These are phyloP conservation scores for Haplochromis burtoni DNA, from an alignment of 2,113 vertebrate species.

Conservation along the genomic window DNA sequence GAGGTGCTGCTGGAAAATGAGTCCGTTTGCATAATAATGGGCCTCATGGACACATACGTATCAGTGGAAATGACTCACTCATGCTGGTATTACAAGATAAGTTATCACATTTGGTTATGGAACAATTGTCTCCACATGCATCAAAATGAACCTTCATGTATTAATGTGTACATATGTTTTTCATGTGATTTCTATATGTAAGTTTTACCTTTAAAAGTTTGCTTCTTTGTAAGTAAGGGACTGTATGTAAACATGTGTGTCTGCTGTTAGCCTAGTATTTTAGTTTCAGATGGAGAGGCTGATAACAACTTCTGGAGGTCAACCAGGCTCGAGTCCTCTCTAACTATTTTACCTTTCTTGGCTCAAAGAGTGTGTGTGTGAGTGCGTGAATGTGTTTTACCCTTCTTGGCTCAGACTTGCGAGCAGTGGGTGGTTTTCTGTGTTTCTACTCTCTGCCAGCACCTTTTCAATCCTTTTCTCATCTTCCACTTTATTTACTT, in stretches of 20 bases:
- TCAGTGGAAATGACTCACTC: not conserved
- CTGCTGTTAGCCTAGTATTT: not conserved
- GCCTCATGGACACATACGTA: not conserved
- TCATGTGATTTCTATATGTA: not conserved
- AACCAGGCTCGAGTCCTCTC: constrained; percentile 31
- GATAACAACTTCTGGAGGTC: constrained; percentile 44
- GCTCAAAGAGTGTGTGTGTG: not conserved
- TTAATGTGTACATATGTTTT: not conserved
- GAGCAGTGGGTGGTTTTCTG: constrained; percentile 39
- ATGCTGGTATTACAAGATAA: accelerated
- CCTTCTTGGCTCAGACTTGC: not conserved
- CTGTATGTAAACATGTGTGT: not conserved
- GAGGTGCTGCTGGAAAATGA: not conserved
- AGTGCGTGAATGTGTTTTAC: not conserved
- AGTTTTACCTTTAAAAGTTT: not conserved
- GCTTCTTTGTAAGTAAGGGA: not conserved
- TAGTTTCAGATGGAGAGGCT: constrained; percentile 14
- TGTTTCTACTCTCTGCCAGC: constrained; percentile 23
- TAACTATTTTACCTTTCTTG: constrained; percentile 40
- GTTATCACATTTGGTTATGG: not conserved
- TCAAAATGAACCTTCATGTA: not conserved
- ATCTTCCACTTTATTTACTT: not conserved
- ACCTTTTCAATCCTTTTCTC: not conserved
- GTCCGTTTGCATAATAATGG: not conserved
- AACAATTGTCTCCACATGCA: not conserved